These are phyloP conservation scores for Adoxophyes honmai DNA, from an alignment of 1,140 invertebrate species.

Conservation along the genomic window DNA sequence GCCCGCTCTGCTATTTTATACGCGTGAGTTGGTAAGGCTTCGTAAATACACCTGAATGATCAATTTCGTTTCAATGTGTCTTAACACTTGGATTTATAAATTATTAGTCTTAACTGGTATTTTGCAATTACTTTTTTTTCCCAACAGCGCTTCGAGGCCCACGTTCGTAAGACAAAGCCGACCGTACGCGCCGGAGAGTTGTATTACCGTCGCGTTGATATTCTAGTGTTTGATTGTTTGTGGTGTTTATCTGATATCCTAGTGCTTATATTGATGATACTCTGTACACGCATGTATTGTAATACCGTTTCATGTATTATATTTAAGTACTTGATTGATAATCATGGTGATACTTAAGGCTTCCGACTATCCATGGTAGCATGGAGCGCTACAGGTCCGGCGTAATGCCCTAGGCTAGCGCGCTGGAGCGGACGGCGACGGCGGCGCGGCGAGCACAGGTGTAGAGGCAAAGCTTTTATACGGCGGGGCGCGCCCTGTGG, in stretches of 20 bases:
- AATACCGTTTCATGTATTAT: constrained; percentile 53
- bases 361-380: constrained; percentile 51
- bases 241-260: constrained; percentile 60
- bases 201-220: constrained; percentile 47
- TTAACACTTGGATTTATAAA: constrained; percentile 64
- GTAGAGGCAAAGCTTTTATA: constrained; percentile 62
- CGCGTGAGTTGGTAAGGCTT: constrained; percentile 52
- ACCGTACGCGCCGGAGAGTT: constrained; percentile 57
- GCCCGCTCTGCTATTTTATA: constrained; percentile 7
- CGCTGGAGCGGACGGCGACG: constrained; percentile 33
- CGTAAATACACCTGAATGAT: constrained; percentile 36
- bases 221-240: constrained; percentile 51
- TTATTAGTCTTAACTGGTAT: constrained; percentile 71
- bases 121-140: constrained; percentile 76
- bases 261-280: constrained; percentile 56
- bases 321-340: constrained; percentile 54
- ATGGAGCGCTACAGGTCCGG: constrained; percentile 41
- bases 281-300: constrained; percentile 64
- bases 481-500: constrained; percentile 22
- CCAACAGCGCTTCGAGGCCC: constrained; percentile 69
- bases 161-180: constrained; percentile 61
- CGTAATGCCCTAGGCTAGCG: constrained; percentile 44
- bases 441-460: constrained; percentile 48
- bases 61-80: constrained; percentile 48
- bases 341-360: constrained; percentile 56